Percentiles rank a stretch among this genome's conserved stretches.
These are phyloP conservation scores for Epinotia nisella DNA, from an alignment of 2,888 invertebrate genomes.

Conservation along the genomic window DNA sequence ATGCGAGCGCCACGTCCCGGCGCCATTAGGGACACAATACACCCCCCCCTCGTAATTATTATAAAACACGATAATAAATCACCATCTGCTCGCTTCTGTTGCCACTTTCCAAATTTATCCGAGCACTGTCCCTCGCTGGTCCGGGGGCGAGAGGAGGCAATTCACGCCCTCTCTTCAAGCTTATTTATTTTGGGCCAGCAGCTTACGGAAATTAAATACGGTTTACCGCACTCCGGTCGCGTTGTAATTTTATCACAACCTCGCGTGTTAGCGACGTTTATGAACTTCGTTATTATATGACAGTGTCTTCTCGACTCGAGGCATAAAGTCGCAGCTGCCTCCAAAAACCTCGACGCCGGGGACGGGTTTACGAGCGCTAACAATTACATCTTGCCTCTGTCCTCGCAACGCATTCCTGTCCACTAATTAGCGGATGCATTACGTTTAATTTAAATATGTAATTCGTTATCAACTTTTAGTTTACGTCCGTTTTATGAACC, in stretches of 20 bases:
- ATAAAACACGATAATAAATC: constrained; percentile 82
- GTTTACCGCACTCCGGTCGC: constrained; percentile 63
- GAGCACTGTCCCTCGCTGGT: constrained; percentile 47
- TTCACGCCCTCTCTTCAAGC: constrained; percentile 69
- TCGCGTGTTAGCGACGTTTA: constrained; percentile 53
- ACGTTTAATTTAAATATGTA: constrained; percentile 45
- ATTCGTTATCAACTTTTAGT: constrained; percentile 52
- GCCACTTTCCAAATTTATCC: constrained; percentile 79
- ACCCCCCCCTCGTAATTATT: constrained; percentile 73
- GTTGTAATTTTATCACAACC: constrained; percentile 61
- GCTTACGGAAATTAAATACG: constrained; percentile 77
- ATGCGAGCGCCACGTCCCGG: constrained; percentile 56
- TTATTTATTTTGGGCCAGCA: constrained; percentile 77
- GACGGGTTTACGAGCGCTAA: constrained; percentile 59
- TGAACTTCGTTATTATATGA: constrained; percentile 48
- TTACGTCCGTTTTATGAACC: constrained; percentile 57
- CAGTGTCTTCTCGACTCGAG: constrained; percentile 46
- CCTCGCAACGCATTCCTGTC: constrained; percentile 53
- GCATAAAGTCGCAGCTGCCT: constrained; percentile 48
- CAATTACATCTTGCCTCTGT: constrained; percentile 53
- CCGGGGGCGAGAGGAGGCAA: constrained; percentile 55
- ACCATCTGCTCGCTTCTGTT: constrained; percentile 79
- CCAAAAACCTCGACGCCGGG: constrained; percentile 53
- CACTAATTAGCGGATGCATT: constrained; percentile 58
- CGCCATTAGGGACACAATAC: constrained; percentile 68